Evolutionary conservation across 2,888 invertebrate species (phyloP), one percentile per base, ranked within the genome.

Genomic region (Malthinus flaveolus): DNA sequence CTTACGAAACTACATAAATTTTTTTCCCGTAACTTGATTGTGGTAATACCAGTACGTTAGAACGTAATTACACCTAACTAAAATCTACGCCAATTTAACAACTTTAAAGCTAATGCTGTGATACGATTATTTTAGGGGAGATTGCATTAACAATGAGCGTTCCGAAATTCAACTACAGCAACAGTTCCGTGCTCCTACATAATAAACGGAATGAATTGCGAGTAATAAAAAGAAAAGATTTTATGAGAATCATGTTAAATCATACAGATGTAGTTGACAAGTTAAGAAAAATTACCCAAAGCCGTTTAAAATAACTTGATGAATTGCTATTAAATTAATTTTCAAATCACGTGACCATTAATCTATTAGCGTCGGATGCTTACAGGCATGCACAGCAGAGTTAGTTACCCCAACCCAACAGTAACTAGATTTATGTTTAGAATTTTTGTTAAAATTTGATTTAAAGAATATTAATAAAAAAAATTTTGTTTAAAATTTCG

Each of bases 151-250:
- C 81, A 35, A 78, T 81, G 63, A 82, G 81, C 59, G 75, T 82
- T 64, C 82, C 83, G 23, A 23, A 23, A 23, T 23, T 23, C 23
- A 63, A 81, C 83, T 5, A 77, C 81, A 63, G 81, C 81, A 50
- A 81, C 82, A 37, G 81, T 83, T 3, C 23, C 80, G 81, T 73
- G 82, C 83, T 11, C 79, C 81, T 7, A 80, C 80, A 7, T 82
- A 82, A 23, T 23, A 23, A 23, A 23, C 23, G 5, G 56, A 81
- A 80, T 1, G 83, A 83, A 71, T 45, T 57, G 15, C 57, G 51
- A 44, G 33, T 57, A 32, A 57, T 57, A 11, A 42, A 57, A 42
- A 11, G 57, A 35, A 32, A 12, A 32, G 34, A 46, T 34, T 52
- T 57, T 33, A 57, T 57, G 48, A 15, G 47, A 10, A 52, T 52